Conservation (phyloP, 2,888 invertebrate species). For the Timandra comae region DNA sequence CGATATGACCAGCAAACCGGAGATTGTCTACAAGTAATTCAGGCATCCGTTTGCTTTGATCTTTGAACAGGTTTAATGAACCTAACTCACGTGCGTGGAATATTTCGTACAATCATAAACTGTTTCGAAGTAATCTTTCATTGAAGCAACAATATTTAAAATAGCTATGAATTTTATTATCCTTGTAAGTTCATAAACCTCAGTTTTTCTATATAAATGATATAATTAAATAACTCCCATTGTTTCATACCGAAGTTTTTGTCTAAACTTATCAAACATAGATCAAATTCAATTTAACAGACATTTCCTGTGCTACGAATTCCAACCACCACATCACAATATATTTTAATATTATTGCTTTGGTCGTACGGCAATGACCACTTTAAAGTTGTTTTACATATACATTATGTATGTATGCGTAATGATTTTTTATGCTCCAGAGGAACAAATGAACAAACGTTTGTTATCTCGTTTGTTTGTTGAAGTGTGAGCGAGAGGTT, state of each 20-base stretch:
- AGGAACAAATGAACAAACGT: slow-evolving; percentile 25
- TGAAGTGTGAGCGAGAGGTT: slow-evolving; percentile 35
- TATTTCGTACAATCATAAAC: too few relatives aligned
- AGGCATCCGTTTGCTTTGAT: too few relatives aligned
- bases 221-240: slow-evolving; percentile 14
- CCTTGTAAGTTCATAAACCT: too few relatives aligned
- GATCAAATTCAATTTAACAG: slow-evolving; percentile 32
- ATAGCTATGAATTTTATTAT: too few relatives aligned
- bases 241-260: slow-evolving; percentile 16
- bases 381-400: slow-evolving; percentile 27
- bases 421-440: slow-evolving; percentile 24
- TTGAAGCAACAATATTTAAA: too few relatives aligned
- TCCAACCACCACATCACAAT: slow-evolving; percentile 18
- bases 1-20: too few relatives aligned
- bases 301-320: slow-evolving; percentile 32
- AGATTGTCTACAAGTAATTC: too few relatives aligned
- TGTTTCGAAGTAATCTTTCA: too few relatives aligned
- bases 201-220: slow-evolving; percentile 8
- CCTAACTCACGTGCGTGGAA: too few relatives aligned
- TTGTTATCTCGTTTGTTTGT: slow-evolving; percentile 34
- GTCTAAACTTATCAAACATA: slow-evolving; percentile 14
- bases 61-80: too few relatives aligned
- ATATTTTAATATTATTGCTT: slow-evolving; percentile 32
- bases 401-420: slow-evolving; percentile 22
- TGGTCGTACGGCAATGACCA: slow-evolving; percentile 30